Evolutionary conservation across 2,113 vertebrate species (phyloP).

Genomic region (Seriola rivoliana): DNA sequence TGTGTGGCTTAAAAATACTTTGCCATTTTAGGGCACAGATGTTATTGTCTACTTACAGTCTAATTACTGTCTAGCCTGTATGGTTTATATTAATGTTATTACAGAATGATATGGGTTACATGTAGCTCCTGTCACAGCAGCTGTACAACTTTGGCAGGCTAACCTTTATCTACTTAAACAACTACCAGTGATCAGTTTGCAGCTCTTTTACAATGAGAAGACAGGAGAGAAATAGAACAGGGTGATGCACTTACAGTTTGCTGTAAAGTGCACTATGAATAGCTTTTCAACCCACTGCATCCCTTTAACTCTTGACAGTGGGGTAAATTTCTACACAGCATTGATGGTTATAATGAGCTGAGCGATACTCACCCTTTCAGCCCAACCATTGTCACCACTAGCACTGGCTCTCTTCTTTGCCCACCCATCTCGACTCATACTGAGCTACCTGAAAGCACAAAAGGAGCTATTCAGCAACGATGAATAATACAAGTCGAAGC

Average conservation of each 20-base stretch:
- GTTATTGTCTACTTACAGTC: background rate
- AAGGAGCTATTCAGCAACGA: background rate
- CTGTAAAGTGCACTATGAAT: background rate
- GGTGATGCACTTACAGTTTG: background rate
- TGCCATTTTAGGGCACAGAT: background rate
- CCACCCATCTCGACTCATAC: constrained; percentile 97
- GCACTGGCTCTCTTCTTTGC: constrained; percentile 89
- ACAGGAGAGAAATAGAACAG: background rate
- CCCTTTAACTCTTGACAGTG: background rate
- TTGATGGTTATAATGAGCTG: background rate
- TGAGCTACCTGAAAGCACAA: constrained; percentile 85
- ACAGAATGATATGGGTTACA: background rate
- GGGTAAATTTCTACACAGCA: background rate
- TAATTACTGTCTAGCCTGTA: background rate
- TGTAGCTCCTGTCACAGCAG: background rate
- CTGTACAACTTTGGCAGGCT: background rate
- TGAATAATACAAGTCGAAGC: too few relatives aligned
- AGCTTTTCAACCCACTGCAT: background rate
- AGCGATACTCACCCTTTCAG: constrained; percentile 86
- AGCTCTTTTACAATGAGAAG: constrained; percentile 13
- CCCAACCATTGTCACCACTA: constrained; percentile 92
- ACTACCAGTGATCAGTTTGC: background rate
- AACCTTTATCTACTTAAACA: constrained; percentile 4
- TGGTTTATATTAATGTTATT: background rate
- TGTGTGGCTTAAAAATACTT: background rate